These are phyloP conservation scores for Blennius ocellaris DNA, from an alignment of 2,113 vertebrate genomes.

Conservation along the genomic window DNA sequence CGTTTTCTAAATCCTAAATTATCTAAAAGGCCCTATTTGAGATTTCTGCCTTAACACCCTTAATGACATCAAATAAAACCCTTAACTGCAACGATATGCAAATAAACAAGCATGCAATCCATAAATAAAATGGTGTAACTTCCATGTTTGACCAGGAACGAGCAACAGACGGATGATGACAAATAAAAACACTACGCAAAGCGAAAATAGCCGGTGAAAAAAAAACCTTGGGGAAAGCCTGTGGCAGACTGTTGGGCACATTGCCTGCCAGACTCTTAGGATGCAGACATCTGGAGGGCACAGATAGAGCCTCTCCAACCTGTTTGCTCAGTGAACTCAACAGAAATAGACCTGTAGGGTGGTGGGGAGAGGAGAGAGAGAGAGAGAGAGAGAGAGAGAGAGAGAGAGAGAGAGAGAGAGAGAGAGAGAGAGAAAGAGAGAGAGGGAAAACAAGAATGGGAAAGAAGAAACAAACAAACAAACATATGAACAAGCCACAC, in stretches of 20 bases:
- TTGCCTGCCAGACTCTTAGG: conserved; percentile 19
- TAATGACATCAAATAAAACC: too few species aligned
- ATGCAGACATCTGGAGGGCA: conserved; percentile 32
- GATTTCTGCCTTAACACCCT: too few species aligned
- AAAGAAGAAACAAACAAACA: too few species aligned
- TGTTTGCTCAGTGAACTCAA: conserved; percentile 50
- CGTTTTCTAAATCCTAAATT: too few species aligned
- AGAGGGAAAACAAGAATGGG: background rate
- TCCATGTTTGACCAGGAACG: background rate
- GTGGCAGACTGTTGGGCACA: conserved; percentile 5
- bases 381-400: conserved; percentile 28
- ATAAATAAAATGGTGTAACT: too few species aligned
- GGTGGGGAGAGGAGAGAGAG: background rate
- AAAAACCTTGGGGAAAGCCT: conserved; percentile 14
- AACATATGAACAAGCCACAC: conserved; percentile 1
- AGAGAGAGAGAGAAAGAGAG: conserved; percentile 29
- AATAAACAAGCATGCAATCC: too few species aligned
- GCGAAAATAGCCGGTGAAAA: conserved; percentile 12
- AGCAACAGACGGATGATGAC: conserved; percentile 2
- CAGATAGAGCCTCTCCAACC: conserved; percentile 35
- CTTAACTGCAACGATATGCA: too few species aligned
- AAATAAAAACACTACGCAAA: background rate
- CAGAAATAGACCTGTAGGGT: conserved; percentile 43
- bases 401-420: background rate
- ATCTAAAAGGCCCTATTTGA: too few species aligned